Evolutionary conservation across 1,140 invertebrate genomes (phyloP).

Genomic region (Megalopta genalis): DNA sequence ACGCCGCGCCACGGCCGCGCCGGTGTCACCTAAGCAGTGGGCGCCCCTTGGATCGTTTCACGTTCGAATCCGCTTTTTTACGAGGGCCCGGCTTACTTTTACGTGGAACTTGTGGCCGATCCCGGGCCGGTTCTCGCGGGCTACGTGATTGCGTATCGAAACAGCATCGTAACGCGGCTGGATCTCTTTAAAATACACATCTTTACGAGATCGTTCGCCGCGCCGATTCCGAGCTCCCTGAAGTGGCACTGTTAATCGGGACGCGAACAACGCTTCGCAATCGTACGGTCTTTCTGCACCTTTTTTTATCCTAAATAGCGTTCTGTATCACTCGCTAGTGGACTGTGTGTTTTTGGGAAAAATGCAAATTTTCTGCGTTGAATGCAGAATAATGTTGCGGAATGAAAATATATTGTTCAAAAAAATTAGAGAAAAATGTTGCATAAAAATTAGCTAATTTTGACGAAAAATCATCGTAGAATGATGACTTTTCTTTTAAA

Average conservation of each 20-base stretch:
- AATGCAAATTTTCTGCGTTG: no score
- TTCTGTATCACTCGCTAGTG: no score
- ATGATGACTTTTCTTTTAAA: no score
- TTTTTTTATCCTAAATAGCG: no score
- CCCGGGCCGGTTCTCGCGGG: conserved; percentile 28
- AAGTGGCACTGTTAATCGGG: neutral
- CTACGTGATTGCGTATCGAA: conserved; percentile 61
- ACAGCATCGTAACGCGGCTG: conserved; percentile 5
- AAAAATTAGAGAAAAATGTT: no score
- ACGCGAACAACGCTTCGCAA: neutral
- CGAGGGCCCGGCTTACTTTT: conserved; percentile 62
- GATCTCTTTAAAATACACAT: conserved; percentile 34
- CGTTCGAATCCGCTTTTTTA: conserved; percentile 63
- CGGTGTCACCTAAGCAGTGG: conserved; percentile 62
- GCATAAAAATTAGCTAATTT: no score
- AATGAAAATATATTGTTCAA: no score
- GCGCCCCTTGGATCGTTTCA: conserved; percentile 60
- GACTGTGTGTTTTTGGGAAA: no score
- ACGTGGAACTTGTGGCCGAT: conserved; percentile 50
- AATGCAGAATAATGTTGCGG: no score
- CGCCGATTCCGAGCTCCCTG: neutral
- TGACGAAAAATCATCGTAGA: no score
- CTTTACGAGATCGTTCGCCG: conserved; percentile 11
- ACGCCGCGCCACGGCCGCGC: neutral
- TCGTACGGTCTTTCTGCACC: no score